Conservation (phyloP, 2,888 invertebrate species). For the Drosophila diplacantha region DNA sequence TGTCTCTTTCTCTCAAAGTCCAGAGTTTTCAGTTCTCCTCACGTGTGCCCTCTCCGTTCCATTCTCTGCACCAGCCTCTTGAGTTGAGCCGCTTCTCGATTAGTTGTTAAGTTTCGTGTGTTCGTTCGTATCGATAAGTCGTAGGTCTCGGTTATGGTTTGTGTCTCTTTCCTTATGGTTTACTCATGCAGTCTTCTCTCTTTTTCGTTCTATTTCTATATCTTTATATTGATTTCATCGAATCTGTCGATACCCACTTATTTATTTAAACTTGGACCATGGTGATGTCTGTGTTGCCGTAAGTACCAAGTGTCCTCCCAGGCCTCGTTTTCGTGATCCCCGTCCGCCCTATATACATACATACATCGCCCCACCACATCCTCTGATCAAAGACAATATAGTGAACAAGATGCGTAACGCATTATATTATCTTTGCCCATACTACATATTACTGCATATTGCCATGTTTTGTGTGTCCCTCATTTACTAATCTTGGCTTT, state of each 20-base stretch:
- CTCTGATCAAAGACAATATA: neutral
- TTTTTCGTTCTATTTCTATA: constrained; percentile 42
- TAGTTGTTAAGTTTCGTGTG: constrained; percentile 48
- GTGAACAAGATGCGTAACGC: neutral
- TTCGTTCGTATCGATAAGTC: constrained; percentile 35
- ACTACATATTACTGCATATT: constrained; percentile 16
- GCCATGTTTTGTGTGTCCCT: constrained; percentile 23
- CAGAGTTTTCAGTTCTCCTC: constrained; percentile 27
- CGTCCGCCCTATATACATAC: neutral
- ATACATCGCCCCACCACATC: constrained; percentile 9
- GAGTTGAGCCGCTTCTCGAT: constrained; percentile 28
- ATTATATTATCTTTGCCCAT: constrained; percentile 1
- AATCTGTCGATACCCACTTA: no score
- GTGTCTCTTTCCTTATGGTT: constrained; percentile 48
- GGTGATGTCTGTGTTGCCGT: constrained; percentile 62
- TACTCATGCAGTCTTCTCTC: constrained; percentile 34
- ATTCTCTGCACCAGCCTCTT: constrained; percentile 35
- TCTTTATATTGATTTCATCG: constrained; percentile 31
- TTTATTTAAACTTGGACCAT: constrained; percentile 54
- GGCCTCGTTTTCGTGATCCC: constrained; percentile 14
- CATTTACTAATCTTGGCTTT: constrained; percentile 29
- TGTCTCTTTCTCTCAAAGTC: constrained; percentile 17
- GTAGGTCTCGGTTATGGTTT: constrained; percentile 43
- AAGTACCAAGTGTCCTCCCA: constrained; percentile 72
- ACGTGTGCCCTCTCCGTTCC: constrained; percentile 23